Evolutionary conservation across 2,888 invertebrate species (phyloP).

Genomic region (Darwinula stevensoni): DNA sequence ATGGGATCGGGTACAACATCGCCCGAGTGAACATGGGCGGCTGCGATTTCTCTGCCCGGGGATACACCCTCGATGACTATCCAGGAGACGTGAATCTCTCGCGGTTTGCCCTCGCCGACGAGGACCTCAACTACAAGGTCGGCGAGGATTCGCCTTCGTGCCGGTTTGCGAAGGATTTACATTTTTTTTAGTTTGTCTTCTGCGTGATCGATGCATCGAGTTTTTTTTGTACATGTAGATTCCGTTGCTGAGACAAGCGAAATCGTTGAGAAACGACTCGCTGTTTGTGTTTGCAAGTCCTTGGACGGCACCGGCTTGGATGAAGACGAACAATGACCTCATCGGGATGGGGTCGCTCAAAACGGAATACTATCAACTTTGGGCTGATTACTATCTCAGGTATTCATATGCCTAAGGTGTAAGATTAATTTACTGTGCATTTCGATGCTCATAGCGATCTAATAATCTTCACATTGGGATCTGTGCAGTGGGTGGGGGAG

Average conservation of each 20-base stretch:
- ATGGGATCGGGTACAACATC: slow-evolving; percentile 50
- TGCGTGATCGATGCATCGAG: too few species aligned
- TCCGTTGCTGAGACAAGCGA: too few species aligned
- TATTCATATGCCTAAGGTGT: too few species aligned
- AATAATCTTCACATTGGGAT: too few species aligned
- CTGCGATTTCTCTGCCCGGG: slow-evolving; percentile 47
- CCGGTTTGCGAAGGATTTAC: too few species aligned
- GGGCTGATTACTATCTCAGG: slow-evolving; percentile 21
- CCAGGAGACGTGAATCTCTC: slow-evolving; percentile 21
- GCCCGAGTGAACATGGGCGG: slow-evolving; percentile 57
- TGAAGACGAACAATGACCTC: slow-evolving; percentile 22
- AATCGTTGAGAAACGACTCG: too few species aligned
- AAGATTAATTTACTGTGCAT: too few species aligned
- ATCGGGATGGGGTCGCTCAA: slow-evolving; percentile 14
- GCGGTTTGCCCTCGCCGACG: slow-evolving; percentile 30
- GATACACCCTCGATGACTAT: slow-evolving; percentile 49
- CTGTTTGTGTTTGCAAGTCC: slow-evolving; percentile 24
- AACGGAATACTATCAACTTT: slow-evolving; percentile 17
- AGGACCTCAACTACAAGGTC: slow-evolving; percentile 38
- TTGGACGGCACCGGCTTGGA: slow-evolving; percentile 26
- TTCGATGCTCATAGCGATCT: too few species aligned
- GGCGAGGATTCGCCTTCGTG: too few species aligned
- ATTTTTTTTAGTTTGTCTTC: too few species aligned
- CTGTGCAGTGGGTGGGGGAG: too few species aligned
- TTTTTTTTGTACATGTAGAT: too few species aligned